phyloP scores from a whole-genome alignment of 2,888 invertebrate genomes.

The Troglohyphantes excavatus region DNA sequence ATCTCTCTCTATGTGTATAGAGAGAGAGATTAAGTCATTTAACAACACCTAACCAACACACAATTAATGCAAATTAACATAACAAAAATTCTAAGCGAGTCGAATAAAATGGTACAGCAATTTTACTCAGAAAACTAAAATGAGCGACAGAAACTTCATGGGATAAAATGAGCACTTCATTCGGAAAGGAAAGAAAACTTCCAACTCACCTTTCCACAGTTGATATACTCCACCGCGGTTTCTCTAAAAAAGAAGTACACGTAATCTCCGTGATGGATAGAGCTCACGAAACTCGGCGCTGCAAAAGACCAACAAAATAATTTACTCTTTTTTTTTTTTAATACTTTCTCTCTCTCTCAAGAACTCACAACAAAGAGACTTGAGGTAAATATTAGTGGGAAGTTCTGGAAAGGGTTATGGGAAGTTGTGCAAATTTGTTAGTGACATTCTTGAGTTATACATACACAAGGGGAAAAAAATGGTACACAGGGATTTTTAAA shows the following conservation, averaged over 20 bases:
- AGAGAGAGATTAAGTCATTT: no score
- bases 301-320: conserved; percentile 82
- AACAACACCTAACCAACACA: no score
- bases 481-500: background rate
- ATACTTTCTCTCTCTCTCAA: background rate
- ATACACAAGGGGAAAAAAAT: background rate
- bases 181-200: conserved; percentile 3
- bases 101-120: no score
- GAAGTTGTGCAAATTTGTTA: background rate
- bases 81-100: no score
- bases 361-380: conserved; percentile 26
- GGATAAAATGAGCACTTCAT: no score
- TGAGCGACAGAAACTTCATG: no score
- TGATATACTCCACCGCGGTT: conserved; percentile 95
- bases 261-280: conserved; percentile 91
- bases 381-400: conserved; percentile 22
- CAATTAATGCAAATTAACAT: no score
- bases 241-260: conserved; percentile 97
- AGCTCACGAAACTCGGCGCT: conserved; percentile 96
- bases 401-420: background rate
- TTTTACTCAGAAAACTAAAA: no score
- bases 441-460: background rate
- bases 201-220: conserved; percentile 88
- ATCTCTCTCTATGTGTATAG: no score
- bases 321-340: conserved; percentile 18